Conservation (phyloP, 2,797 vertebrate species). For the Danio tinwini region DNA sequence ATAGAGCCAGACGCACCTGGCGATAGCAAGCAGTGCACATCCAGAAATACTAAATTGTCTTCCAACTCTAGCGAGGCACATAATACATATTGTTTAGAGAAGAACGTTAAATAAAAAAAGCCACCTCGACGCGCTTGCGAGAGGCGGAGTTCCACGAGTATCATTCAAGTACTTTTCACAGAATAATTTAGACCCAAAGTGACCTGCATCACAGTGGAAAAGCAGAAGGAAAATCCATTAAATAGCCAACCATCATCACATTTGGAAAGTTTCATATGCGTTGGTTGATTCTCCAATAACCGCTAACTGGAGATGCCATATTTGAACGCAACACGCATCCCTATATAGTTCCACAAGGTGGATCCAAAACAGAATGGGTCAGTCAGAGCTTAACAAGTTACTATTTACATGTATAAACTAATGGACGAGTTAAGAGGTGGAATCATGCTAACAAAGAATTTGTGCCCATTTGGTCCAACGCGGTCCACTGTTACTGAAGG, state of each 20-base stretch:
- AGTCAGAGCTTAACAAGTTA: neutral
- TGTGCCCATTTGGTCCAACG: conserved; percentile 17
- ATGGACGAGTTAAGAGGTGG: neutral
- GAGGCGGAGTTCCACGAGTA: conserved; percentile 50
- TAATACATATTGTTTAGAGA: conserved; percentile 61
- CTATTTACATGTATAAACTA: conserved; percentile 32
- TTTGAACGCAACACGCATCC: neutral
- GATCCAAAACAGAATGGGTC: neutral
- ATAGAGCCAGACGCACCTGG: conserved; percentile 50
- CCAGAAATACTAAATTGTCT: conserved; percentile 45
- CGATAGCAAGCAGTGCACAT: conserved; percentile 55
- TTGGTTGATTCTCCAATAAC: conserved; percentile 15
- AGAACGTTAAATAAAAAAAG: conserved; percentile 62
- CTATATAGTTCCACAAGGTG: neutral
- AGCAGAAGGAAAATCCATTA: conserved; percentile 39
- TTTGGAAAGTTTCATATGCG: conserved; percentile 51
- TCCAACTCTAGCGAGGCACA: conserved; percentile 69
- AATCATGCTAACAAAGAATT: conserved; percentile 10
- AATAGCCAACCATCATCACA: conserved; percentile 32
- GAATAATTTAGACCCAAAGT: conserved; percentile 79
- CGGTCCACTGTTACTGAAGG: conserved; percentile 12
- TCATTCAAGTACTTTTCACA: conserved; percentile 84
- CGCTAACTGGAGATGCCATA: neutral
- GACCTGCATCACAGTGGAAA: conserved; percentile 64
- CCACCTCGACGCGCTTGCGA: conserved; percentile 37